Conservation (phyloP, 2,113 vertebrate genomes). For the Phycodurus eques region DNA sequence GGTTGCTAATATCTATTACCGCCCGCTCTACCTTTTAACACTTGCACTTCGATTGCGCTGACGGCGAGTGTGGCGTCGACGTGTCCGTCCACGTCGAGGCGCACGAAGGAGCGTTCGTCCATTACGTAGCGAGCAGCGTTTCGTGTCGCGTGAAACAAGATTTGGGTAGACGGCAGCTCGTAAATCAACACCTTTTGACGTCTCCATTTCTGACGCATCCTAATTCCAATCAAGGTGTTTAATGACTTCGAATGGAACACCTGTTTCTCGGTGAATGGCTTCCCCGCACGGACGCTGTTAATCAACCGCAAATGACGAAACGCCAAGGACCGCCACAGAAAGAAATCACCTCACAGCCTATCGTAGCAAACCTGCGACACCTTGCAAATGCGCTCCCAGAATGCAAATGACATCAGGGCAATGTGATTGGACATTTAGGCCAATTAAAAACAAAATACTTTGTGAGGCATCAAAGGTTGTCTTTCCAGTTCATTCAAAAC, state of each 20-base stretch:
- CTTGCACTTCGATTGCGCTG: background rate
- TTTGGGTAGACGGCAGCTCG: constrained; percentile 30
- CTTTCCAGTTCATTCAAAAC: no score
- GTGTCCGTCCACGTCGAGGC: background rate
- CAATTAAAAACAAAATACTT: no score
- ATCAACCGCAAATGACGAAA: background rate
- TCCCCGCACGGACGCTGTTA: background rate
- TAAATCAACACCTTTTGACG: constrained; percentile 13
- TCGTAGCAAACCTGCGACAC: no score
- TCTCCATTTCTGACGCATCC: constrained; percentile 15
- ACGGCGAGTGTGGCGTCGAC: background rate
- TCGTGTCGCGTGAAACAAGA: constrained; percentile 9
- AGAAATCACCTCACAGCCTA: no score
- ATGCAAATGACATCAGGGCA: no score
- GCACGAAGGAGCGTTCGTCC: no score
- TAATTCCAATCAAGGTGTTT: constrained; percentile 25
- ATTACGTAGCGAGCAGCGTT: constrained; percentile 7
- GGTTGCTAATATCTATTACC: background rate
- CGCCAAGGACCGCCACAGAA: no score
- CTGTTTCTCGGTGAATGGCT: constrained; percentile 26
- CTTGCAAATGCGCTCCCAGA: no score
- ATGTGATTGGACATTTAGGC: no score
- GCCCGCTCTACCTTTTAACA: background rate
- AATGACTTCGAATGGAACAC: constrained; percentile 39
- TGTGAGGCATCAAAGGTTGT: no score